phyloP scores from a whole-genome alignment of 2,888 invertebrate genomes.

The Tuberolachnus salignus region DNA sequence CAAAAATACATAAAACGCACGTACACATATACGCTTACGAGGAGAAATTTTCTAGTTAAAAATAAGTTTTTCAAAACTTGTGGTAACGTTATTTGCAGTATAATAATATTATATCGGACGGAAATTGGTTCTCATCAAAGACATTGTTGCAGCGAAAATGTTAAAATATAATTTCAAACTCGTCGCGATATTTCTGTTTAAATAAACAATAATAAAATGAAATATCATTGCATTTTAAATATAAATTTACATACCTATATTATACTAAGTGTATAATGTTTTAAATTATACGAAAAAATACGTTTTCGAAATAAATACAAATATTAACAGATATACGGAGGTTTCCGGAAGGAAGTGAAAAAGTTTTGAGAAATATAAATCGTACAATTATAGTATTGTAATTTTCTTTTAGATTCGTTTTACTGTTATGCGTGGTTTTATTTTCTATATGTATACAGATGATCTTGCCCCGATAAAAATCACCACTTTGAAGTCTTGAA shows the following conservation, averaged over 20 bases:
- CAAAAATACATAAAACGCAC: neutral
- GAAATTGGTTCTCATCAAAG: slow-evolving; percentile 18
- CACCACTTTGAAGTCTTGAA: too few relatives aligned
- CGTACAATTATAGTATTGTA: neutral
- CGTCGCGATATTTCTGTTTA: neutral
- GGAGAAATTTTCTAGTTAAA: slow-evolving; percentile 40
- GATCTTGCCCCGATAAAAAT: too few relatives aligned
- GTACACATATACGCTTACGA: neutral
- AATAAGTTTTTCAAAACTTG: slow-evolving; percentile 24
- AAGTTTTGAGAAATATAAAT: neutral
- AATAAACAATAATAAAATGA: slow-evolving; percentile 35
- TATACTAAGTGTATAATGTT: neutral
- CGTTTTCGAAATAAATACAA: slow-evolving; percentile 16
- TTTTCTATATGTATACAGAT: neutral
- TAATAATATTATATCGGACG: slow-evolving; percentile 1
- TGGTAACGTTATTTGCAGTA: slow-evolving; percentile 7
- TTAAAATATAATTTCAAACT: too few relatives aligned
- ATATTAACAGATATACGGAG: neutral
- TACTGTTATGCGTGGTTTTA: neutral
- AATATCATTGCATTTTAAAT: neutral
- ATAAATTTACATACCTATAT: slow-evolving; percentile 34
- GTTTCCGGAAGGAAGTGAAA: neutral
- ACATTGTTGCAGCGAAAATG: neutral
- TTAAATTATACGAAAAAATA: neutral
- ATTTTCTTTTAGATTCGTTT: neutral